Conservation (phyloP, 2,888 invertebrate genomes). For the Agrotis clavis region DNA sequence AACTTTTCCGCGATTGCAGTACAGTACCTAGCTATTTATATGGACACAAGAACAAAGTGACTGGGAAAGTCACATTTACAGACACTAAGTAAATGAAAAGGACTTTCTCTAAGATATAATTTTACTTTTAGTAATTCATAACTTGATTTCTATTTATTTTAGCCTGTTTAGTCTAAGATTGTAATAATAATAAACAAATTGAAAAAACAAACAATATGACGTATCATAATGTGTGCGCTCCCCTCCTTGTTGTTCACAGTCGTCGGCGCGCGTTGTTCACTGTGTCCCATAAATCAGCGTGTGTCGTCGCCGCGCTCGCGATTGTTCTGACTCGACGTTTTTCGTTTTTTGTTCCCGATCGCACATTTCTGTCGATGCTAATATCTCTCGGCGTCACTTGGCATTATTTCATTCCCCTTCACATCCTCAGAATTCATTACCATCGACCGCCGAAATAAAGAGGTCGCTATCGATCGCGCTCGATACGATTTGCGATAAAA, state of each 20-base stretch:
- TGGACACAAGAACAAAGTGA: too few species aligned
- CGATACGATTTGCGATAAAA: conserved; percentile 48
- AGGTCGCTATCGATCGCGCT: conserved; percentile 50
- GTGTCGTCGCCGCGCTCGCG: conserved; percentile 26
- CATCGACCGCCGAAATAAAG: conserved; percentile 48
- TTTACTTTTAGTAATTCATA: too few species aligned
- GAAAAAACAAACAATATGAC: too few species aligned
- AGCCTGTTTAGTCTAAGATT: too few species aligned
- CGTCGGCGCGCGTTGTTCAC: conserved; percentile 46
- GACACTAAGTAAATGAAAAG: too few species aligned
- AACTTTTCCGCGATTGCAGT: too few species aligned
- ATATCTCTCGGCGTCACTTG: conserved; percentile 37
- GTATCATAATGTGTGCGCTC: background rate
- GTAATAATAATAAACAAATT: too few species aligned
- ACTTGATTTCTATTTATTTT: too few species aligned
- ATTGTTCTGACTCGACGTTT: conserved; percentile 31
- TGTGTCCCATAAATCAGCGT: conserved; percentile 59
- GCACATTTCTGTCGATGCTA: conserved; percentile 30
- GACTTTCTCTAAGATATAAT: too few species aligned
- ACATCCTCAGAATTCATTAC: conserved; percentile 34
- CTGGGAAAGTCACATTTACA: too few species aligned
- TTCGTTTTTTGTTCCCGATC: conserved; percentile 17
- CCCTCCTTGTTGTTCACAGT: background rate
- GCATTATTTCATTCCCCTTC: conserved; percentile 35
- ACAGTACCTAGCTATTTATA: too few species aligned